phyloP scores from a whole-genome alignment of 2,888 invertebrate genomes.

The Drosophila recens region DNA sequence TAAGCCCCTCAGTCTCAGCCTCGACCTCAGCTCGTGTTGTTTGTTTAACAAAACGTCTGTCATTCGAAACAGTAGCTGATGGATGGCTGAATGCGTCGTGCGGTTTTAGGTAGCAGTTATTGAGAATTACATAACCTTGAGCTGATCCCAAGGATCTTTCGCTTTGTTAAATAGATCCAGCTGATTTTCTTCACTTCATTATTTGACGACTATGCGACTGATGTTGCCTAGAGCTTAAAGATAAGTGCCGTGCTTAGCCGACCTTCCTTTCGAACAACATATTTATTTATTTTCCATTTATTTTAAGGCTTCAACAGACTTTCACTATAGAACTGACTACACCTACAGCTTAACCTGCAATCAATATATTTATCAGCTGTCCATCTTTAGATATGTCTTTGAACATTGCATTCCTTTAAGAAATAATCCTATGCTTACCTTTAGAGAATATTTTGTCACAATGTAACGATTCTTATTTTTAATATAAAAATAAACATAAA shows the following conservation, averaged over 20 bases:
- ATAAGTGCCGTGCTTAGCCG: neutral
- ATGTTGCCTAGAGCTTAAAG: neutral
- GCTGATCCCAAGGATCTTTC: conserved; percentile 13
- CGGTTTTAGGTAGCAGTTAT: conserved; percentile 40
- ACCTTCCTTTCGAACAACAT: neutral
- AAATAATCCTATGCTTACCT: too few relatives aligned
- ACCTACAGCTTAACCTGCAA: neutral
- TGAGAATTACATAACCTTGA: conserved; percentile 56
- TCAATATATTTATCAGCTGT: too few relatives aligned
- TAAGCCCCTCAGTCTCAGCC: conserved; percentile 7
- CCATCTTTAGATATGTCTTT: too few relatives aligned
- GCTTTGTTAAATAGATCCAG: neutral
- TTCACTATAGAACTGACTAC: neutral
- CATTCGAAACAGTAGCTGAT: conserved; percentile 51
- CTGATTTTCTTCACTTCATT: conserved; percentile 3
- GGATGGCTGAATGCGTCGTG: conserved; percentile 17
- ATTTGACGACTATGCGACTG: neutral
- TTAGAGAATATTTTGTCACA: too few relatives aligned
- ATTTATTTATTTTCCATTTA: conserved; percentile 7
- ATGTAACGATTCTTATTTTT: too few relatives aligned
- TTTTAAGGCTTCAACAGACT: neutral
- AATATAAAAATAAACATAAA: too few relatives aligned
- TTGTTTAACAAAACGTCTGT: conserved; percentile 47
- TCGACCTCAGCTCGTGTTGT: conserved; percentile 51
- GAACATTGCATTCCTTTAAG: too few relatives aligned